Evolutionary conservation across 2,888 invertebrate species (phyloP).

Genomic region (Lasioglossum morio): DNA sequence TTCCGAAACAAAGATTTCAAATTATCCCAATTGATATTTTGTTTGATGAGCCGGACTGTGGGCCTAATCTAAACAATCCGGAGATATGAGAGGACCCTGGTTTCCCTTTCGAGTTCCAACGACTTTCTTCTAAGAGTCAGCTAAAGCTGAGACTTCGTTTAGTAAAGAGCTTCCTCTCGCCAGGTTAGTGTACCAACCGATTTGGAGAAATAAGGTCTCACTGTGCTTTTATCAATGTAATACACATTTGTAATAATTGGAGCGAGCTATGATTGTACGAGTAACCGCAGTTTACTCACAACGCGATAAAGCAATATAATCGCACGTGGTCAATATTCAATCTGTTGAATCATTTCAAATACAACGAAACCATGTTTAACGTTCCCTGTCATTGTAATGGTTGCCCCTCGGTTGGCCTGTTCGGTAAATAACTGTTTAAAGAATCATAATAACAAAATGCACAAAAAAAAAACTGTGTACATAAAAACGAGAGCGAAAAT

Average conservation of each 20-base stretch:
- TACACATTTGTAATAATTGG: background rate
- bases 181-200: too few species aligned
- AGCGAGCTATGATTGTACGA: background rate
- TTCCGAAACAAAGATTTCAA: too few species aligned
- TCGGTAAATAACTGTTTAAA: background rate
- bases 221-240: background rate
- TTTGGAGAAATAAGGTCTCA: too few species aligned
- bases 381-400: background rate
- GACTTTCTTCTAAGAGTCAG: too few species aligned
- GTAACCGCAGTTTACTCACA: background rate
- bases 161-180: too few species aligned
- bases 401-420: background rate
- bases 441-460: background rate
- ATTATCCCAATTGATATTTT: too few species aligned
- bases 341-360: background rate
- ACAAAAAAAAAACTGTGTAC: too few species aligned
- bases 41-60: too few species aligned
- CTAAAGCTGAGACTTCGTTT: too few species aligned
- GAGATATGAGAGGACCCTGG: too few species aligned
- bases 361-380: background rate
- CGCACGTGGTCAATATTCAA: background rate
- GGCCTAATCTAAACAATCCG: too few species aligned
- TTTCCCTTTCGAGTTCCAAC: too few species aligned
- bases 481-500: constrained; percentile 2
- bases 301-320: background rate